These are phyloP conservation scores for Sericinus montela DNA, from an alignment of 2,888 invertebrate genomes.

Conservation along the genomic window DNA sequence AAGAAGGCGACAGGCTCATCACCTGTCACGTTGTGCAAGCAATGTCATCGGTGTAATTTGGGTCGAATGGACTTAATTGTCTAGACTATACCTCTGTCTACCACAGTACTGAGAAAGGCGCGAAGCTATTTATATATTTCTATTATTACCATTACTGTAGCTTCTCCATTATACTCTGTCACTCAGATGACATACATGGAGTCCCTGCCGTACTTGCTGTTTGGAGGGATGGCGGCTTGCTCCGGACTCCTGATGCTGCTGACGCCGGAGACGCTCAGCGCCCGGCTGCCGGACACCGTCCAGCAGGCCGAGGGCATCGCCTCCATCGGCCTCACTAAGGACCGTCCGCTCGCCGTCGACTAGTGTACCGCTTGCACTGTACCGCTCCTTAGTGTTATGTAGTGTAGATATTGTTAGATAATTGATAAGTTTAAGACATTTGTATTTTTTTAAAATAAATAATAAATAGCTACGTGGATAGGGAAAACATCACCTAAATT, in stretches of 20 bases:
- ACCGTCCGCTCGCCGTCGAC: constrained; percentile 23
- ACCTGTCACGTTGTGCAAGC: too few species aligned
- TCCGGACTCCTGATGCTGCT: constrained; percentile 38
- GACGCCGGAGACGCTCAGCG: constrained; percentile 36
- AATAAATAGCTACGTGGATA: too few species aligned
- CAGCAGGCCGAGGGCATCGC: constrained; percentile 33
- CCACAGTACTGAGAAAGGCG: too few species aligned
- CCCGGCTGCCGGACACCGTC: constrained; percentile 35
- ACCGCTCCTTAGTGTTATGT: neutral
- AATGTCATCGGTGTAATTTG: too few species aligned
- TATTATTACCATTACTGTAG: too few species aligned
- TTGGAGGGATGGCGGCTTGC: constrained; percentile 43
- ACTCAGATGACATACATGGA: constrained; percentile 42
- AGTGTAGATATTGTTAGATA: neutral
- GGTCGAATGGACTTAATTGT: too few species aligned
- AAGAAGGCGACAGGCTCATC: too few species aligned
- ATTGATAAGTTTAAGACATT: neutral
- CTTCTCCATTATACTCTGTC: neutral
- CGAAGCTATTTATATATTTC: too few species aligned
- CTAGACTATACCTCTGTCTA: too few species aligned
- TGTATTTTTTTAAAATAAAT: too few species aligned
- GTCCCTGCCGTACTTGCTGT: constrained; percentile 48
- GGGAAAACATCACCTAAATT: too few species aligned
- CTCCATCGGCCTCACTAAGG: constrained; percentile 13
- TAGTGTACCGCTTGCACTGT: constrained; percentile 5